phyloP scores from a whole-genome alignment of 2,888 invertebrate species.

The Caenorhabditis macrosperma region DNA sequence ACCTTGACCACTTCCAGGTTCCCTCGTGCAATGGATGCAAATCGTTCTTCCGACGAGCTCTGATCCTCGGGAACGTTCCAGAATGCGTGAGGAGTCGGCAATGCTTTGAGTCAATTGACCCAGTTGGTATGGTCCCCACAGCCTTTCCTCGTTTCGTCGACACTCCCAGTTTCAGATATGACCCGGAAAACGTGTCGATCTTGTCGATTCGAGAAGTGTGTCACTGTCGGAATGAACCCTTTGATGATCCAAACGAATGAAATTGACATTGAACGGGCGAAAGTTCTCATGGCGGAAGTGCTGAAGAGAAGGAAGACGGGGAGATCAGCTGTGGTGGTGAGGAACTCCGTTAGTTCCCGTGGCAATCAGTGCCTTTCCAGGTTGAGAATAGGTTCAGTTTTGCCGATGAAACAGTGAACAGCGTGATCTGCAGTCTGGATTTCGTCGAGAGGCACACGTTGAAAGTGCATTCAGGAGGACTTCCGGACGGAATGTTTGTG shows the following conservation, averaged over 20 bases:
- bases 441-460: neutral
- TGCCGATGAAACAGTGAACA: neutral
- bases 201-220: constrained; percentile 21
- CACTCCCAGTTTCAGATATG: neutral
- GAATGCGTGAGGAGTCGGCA: neutral
- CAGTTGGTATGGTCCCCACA: neutral
- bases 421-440: neutral
- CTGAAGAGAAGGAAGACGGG: neutral
- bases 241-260: neutral
- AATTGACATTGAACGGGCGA: neutral
- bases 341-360: neutral
- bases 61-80: neutral
- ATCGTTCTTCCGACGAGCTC: constrained; percentile 10
- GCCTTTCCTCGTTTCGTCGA: neutral
- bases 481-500: neutral
- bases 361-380: neutral
- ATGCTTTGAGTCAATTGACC: neutral
- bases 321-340: neutral
- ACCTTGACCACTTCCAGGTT: neutral
- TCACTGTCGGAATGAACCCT: constrained; percentile 8
- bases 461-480: neutral
- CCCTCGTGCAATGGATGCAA: constrained; percentile 24
- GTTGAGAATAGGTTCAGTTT: neutral
- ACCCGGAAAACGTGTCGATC: neutral
- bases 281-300: neutral